phyloP scores from a whole-genome alignment of 1,140 invertebrate species.

The Octopus sinensis region DNA sequence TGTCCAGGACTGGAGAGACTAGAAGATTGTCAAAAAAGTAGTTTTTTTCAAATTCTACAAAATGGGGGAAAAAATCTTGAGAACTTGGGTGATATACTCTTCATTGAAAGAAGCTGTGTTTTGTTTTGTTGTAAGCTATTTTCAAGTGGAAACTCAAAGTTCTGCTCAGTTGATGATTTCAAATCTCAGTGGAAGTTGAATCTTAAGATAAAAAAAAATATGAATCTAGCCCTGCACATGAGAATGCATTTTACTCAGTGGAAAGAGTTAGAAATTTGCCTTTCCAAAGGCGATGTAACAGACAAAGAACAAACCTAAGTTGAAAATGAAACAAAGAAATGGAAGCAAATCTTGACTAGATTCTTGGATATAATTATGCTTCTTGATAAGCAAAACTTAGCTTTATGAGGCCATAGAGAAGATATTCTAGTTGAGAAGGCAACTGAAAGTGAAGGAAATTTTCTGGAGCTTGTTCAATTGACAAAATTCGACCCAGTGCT shows the following conservation, averaged over 20 bases:
- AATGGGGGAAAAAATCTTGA: neutral
- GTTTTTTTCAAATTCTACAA: neutral
- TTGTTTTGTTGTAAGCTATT: neutral
- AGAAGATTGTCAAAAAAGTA: neutral
- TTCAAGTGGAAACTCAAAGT: neutral
- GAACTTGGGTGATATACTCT: neutral
- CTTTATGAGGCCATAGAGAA: slow-evolving; percentile 4
- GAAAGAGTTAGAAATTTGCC: neutral
- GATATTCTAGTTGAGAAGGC: neutral
- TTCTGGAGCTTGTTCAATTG: neutral
- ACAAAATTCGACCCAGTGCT: neutral
- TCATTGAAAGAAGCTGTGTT: neutral
- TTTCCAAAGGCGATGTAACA: neutral
- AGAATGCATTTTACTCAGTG: neutral
- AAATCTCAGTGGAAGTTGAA: neutral
- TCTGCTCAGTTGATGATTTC: neutral
- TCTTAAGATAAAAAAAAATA: neutral
- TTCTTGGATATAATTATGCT: neutral
- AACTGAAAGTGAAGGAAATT: neutral
- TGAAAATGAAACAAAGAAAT: neutral
- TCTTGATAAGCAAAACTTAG: neutral
- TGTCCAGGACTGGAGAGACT: neutral
- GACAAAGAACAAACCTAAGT: neutral
- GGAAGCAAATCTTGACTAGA: neutral
- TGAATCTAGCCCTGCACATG: slow-evolving; percentile 1